Conservation (phyloP, 1,140 invertebrate species). For the Cheumatopsyche charites region DNA sequence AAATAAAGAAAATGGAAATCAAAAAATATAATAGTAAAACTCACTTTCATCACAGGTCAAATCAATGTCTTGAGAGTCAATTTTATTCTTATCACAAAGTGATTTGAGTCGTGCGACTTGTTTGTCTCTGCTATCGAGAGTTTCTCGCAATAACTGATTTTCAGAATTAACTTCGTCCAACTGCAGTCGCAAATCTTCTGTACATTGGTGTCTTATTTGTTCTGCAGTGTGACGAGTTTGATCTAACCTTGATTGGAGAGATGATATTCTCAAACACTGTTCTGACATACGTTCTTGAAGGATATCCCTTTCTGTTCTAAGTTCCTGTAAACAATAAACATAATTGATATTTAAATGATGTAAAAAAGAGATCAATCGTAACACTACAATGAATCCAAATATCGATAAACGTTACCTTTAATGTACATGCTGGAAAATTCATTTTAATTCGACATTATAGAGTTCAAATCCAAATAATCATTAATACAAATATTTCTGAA, state of each 20-base stretch:
- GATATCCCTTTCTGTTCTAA: conserved; percentile 78
- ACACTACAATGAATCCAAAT: too few species aligned
- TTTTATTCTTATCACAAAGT: conserved; percentile 54
- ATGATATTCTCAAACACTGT: conserved; percentile 78
- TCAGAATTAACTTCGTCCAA: conserved; percentile 69
- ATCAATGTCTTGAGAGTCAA: conserved; percentile 64
- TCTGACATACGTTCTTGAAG: conserved; percentile 80
- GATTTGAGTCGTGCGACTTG: conserved; percentile 61
- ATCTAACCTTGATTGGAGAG: conserved; percentile 77
- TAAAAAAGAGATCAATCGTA: not conserved
- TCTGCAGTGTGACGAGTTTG: conserved; percentile 76
- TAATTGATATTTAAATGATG: not conserved
- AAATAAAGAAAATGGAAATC: conserved; percentile 2
- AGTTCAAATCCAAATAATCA: too few species aligned
- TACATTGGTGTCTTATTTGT: conserved; percentile 70
- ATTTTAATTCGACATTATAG: too few species aligned
- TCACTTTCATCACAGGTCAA: conserved; percentile 53
- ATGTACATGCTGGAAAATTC: too few species aligned
- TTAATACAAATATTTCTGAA: too few species aligned
- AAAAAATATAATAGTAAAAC: not conserved
- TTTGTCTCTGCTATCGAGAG: conserved; percentile 64
- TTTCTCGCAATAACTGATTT: conserved; percentile 63
- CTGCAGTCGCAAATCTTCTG: conserved; percentile 68
- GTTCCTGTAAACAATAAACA: conserved; percentile 65
- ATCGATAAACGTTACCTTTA: too few species aligned